phyloP scores from a whole-genome alignment of 2,113 vertebrate species.

The Raja brachyura region DNA sequence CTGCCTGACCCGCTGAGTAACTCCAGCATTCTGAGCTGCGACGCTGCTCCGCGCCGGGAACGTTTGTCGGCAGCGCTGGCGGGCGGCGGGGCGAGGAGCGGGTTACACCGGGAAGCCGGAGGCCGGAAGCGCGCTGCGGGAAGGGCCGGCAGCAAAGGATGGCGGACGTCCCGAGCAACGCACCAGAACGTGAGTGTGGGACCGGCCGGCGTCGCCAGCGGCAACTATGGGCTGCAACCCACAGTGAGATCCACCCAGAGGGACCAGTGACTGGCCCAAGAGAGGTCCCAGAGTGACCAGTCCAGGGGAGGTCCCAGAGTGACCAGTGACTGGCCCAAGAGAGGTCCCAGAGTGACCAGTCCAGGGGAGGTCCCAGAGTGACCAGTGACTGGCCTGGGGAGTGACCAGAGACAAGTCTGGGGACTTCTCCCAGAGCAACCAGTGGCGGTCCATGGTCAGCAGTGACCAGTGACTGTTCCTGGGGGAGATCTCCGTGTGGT shows the following conservation, averaged over 20 bases:
- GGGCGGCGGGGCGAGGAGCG: neutral
- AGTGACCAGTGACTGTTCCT: too few species aligned
- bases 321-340: neutral
- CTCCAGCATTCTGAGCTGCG: neutral
- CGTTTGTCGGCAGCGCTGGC: neutral
- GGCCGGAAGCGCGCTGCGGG: slow-evolving; percentile 25
- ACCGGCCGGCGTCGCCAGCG: neutral
- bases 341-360: neutral
- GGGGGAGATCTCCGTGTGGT: too few species aligned
- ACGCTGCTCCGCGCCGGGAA: neutral
- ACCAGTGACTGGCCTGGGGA: too few species aligned
- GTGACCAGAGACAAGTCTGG: too few species aligned
- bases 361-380: neutral
- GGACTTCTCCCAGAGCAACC: too few species aligned
- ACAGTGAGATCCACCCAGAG: too few species aligned
- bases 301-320: neutral
- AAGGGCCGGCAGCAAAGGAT: slow-evolving; percentile 42
- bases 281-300: neutral
- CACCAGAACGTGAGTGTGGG: slow-evolving; percentile 48
- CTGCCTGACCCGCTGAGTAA: too few species aligned
- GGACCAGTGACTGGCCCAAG: neutral
- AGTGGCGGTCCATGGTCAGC: too few species aligned
- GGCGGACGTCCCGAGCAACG: slow-evolving; percentile 50
- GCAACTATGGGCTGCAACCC: neutral
- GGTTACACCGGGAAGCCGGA: neutral